Percentiles rank a stretch among this genome's conserved stretches.
These are phyloP conservation scores for Periophthalmodon schlosseri DNA, from an alignment of 2,113 vertebrate genomes.

Conservation along the genomic window DNA sequence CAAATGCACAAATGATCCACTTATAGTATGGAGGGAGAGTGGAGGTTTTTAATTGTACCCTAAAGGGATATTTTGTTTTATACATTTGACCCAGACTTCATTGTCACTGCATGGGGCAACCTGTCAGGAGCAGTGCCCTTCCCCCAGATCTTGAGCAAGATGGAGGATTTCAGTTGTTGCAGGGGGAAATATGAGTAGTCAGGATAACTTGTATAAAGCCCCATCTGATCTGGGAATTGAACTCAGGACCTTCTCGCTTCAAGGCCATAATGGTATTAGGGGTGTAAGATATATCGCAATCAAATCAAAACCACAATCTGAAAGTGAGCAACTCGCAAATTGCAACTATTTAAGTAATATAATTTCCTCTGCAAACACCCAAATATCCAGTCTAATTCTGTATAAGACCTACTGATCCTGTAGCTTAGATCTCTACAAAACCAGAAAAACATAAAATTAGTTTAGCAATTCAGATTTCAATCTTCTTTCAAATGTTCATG, in stretches of 20 bases:
- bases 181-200: background rate
- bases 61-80: background rate
- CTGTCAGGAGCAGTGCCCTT: background rate
- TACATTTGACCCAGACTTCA: background rate
- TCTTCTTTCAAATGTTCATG: background rate
- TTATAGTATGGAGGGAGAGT: conserved; percentile 35
- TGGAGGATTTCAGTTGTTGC: background rate
- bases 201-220: background rate
- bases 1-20: conserved; percentile 34
- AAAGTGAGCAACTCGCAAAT: no score
- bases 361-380: background rate
- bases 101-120: background rate
- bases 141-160: background rate
- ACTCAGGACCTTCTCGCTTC: background rate
- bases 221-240: background rate
- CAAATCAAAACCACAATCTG: no score
- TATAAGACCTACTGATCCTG: background rate
- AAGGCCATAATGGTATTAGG: background rate
- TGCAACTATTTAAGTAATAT: no score
- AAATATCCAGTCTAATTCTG: background rate
- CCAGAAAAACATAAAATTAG: background rate
- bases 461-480: background rate
- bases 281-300: no score
- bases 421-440: background rate
- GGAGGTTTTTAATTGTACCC: background rate